phyloP scores from a whole-genome alignment of 2,113 vertebrate genomes.

The Prionailurus viverrinus region DNA sequence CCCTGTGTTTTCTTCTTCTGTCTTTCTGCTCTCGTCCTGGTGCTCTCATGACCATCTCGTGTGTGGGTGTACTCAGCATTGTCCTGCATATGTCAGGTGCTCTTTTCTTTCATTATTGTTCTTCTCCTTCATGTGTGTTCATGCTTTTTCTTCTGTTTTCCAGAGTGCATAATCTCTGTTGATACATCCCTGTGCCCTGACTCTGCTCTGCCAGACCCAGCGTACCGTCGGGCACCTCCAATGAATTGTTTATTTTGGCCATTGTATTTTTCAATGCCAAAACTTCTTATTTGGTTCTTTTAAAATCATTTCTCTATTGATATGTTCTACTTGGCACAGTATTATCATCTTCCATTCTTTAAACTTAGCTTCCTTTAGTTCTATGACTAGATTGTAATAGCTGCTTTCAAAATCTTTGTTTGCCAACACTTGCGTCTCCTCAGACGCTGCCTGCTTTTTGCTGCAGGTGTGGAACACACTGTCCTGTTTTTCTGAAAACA shows the following conservation, averaged over 20 bases:
- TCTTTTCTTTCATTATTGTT: background rate
- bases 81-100: no score
- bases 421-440: background rate
- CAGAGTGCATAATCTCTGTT: background rate
- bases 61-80: rapidly evolving
- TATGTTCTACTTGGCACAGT: background rate
- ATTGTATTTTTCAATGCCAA: background rate
- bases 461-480: no score
- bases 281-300: background rate
- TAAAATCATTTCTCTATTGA: background rate
- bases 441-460: background rate
- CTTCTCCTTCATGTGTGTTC: background rate
- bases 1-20: background rate
- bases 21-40: background rate
- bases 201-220: background rate
- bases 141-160: background rate
- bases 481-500: background rate
- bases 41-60: rapidly evolving
- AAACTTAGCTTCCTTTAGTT: background rate
- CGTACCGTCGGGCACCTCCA: background rate
- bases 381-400: background rate
- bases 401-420: background rate
- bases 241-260: background rate
- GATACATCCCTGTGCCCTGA: background rate
- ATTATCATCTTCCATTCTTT: background rate